Conservation (phyloP, 2,113 vertebrate genomes). For the Lagopus leucura region DNA sequence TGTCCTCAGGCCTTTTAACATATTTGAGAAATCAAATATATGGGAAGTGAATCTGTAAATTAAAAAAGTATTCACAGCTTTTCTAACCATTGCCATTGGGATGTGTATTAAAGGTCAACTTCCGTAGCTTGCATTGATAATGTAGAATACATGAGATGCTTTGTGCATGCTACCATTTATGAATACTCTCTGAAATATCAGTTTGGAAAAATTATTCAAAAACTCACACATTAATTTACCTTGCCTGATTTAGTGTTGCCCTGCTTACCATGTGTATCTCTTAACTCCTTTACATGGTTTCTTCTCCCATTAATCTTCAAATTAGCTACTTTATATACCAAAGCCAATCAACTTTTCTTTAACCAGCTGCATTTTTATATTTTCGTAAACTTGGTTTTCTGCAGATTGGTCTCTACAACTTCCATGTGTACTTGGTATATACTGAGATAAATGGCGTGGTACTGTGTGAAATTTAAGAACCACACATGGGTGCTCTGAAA, state of each 20-base stretch:
- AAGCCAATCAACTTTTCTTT: neutral
- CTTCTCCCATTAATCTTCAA: neutral
- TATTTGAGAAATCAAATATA: neutral
- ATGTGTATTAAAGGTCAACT: neutral
- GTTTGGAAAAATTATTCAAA: neutral
- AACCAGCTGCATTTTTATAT: neutral
- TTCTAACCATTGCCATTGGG: neutral
- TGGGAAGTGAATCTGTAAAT: neutral
- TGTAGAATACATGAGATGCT: neutral
- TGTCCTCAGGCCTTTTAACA: neutral
- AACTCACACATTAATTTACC: neutral
- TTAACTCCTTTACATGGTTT: neutral
- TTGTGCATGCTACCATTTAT: neutral
- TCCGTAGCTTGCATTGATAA: neutral
- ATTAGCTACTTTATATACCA: neutral
- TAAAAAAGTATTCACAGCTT: neutral
- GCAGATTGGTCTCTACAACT: neutral
- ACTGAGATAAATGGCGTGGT: neutral
- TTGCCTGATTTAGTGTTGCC: neutral
- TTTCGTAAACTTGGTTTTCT: neutral
- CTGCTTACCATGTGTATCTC: neutral
- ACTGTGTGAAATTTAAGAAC: neutral
- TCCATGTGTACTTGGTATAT: neutral
- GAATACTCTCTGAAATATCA: neutral
- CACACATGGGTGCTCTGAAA: neutral